Conservation (phyloP, 2,797 vertebrate genomes). For the Myripristis jacobus region DNA sequence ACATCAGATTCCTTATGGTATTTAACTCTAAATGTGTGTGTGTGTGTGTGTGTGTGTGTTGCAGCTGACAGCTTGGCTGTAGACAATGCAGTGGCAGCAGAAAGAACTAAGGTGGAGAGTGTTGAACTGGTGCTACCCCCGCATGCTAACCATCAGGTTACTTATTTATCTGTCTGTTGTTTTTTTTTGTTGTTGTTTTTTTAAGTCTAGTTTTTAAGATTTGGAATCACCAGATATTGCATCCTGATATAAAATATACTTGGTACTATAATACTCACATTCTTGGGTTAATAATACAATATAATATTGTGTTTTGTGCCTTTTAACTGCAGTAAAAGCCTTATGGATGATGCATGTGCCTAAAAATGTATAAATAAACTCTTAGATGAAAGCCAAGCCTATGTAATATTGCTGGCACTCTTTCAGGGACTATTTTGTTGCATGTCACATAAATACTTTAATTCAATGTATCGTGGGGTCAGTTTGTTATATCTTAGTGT, state of each 20-base stretch:
- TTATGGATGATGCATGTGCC: background rate
- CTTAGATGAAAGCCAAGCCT: no score
- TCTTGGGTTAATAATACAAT: no score
- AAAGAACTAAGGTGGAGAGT: slow-evolving; percentile 91
- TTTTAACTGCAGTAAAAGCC: background rate
- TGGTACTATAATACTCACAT: no score
- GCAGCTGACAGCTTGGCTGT: slow-evolving; percentile 63
- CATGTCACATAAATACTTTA: no score
- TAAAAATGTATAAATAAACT: no score
- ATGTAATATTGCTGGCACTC: no score
- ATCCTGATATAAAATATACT: no score
- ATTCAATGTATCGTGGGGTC: background rate
- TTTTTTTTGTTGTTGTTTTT: background rate
- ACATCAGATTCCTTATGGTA: no score
- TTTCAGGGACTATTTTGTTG: background rate
- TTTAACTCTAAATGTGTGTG: slow-evolving; percentile 10
- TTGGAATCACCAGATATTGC: no score
- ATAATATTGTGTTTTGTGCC: background rate
- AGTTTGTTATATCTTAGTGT: background rate
- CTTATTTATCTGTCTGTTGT: background rate
- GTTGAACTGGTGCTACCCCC: slow-evolving; percentile 95
- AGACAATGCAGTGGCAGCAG: slow-evolving; percentile 77
- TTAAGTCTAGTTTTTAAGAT: no score
- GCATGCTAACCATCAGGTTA: slow-evolving; percentile 93
- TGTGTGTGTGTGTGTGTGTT: slow-evolving; percentile 11